Evolutionary conservation across 2,797 vertebrate genomes (phyloP), one percentile per base, ranked within the genome.

Genomic region (Mormyrops attenuatus): DNA sequence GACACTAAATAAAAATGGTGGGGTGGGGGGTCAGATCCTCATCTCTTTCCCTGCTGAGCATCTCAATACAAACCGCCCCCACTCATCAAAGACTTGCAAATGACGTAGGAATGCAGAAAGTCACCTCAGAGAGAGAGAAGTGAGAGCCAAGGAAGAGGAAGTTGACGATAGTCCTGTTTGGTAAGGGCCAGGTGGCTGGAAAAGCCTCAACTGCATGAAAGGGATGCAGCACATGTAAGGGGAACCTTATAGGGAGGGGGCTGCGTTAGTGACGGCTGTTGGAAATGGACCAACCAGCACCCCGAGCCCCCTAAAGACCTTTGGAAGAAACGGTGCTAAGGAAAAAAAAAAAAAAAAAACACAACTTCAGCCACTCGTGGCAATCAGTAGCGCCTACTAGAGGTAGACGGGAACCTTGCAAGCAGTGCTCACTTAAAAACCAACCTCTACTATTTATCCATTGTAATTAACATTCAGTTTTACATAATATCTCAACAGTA

Each of bases 1-100:
- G 53, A 87, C 38, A 87, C n/a, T 90, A 90, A 88, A 89, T 47
- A 7, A 30, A 30, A 63, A 6, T n/a, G 38, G 13, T 11, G 49
- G 85, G 84, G 88, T 41, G 17, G 44, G 50, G 85, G 86, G 22
- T 3, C 55, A 22, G 85, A n/a, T 87, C 1, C 2, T 87, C 85
- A 57, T 20, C 52, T 87, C 52, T 38, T 38, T 87, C 85, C 52
- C 80, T 53, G 34, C 38, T 50, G 53, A 9, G 77, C 66, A 15
- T 80, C 89, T 49, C 44, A 60, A 8, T 60, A 55, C 34, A 38
- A 55, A 5, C 13, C 2, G 13, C 26, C 85, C 52, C 50, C 3
- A 2, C 38, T 85, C 9, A 2, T 50, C 80, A 85, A 22, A 49
- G 44, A 11, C 20, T 6, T 47, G 17, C 7, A n/a, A 22, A 47